Conservation (phyloP, 2,797 vertebrate genomes). For the Danionella dracula region DNA sequence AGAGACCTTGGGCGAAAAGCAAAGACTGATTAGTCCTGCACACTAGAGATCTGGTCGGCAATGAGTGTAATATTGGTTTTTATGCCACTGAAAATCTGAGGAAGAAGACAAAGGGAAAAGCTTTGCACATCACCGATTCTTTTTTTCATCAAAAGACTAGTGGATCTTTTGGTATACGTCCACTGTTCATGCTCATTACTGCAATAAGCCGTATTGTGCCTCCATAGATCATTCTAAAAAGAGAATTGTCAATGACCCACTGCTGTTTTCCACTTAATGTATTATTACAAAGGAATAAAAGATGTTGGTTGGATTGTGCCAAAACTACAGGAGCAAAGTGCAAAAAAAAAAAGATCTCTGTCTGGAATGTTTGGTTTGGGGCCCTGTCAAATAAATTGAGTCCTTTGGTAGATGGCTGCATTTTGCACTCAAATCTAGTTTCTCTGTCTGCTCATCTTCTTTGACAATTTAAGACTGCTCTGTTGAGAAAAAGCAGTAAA, state of each 20-base stretch:
- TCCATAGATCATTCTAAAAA: slow-evolving; percentile 61
- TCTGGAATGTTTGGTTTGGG: slow-evolving; percentile 43
- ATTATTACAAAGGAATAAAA: slow-evolving; percentile 64
- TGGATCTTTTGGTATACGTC: slow-evolving; percentile 46
- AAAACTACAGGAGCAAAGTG: slow-evolving; percentile 45
- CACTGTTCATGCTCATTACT: slow-evolving; percentile 63
- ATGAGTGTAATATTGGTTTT: slow-evolving; percentile 66
- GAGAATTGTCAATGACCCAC: slow-evolving; percentile 67
- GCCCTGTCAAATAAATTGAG: slow-evolving; percentile 44
- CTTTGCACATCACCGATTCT: slow-evolving; percentile 65
- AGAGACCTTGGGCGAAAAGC: slow-evolving; percentile 60
- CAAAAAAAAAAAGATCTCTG: slow-evolving; percentile 32
- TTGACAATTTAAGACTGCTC: slow-evolving; percentile 9
- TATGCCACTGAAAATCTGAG: slow-evolving; percentile 60
- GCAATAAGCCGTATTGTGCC: slow-evolving; percentile 65
- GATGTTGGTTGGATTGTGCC: slow-evolving; percentile 45
- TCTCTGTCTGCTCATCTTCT: slow-evolving; percentile 20
- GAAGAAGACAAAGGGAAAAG: slow-evolving; percentile 64
- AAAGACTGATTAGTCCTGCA: slow-evolving; percentile 64
- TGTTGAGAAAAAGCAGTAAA: background rate
- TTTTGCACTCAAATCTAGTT: slow-evolving; percentile 37
- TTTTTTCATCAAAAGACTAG: slow-evolving; percentile 68
- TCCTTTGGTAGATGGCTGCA: slow-evolving; percentile 47
- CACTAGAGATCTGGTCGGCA: slow-evolving; percentile 57
- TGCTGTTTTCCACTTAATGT: slow-evolving; percentile 64